phyloP scores from a whole-genome alignment of 2,113 vertebrate genomes.

The Brevimyrus niger region DNA sequence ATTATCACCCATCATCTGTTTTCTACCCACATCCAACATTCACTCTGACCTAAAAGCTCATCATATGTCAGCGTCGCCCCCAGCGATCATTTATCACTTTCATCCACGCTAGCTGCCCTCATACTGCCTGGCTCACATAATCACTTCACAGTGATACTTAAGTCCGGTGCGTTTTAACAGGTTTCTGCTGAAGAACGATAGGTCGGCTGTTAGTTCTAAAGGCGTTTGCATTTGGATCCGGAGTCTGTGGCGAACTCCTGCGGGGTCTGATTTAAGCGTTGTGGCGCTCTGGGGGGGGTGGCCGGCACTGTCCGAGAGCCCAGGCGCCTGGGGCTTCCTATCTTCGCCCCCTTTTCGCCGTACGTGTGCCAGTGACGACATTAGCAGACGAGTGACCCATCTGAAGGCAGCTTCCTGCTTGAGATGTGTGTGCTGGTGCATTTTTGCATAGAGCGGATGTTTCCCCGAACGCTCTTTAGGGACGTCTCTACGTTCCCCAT shows the following conservation, averaged over 20 bases:
- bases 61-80: background rate
- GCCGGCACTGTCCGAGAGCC: background rate
- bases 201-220: background rate
- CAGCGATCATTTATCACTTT: background rate
- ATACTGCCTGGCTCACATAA: no score
- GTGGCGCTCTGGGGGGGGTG: background rate
- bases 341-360: background rate
- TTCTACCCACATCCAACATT: background rate
- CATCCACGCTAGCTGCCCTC: background rate
- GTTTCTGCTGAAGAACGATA: background rate
- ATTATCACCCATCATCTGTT: background rate
- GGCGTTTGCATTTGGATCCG: background rate
- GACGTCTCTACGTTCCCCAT: background rate
- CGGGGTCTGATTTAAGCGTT: background rate
- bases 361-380: background rate
- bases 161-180: background rate
- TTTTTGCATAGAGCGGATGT: background rate
- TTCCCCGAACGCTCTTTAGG: background rate
- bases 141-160: background rate
- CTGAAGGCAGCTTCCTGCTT: background rate
- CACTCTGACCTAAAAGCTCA: background rate
- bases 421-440: background rate
- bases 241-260: no score
- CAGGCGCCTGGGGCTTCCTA: background rate
- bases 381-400: background rate